phyloP scores from a whole-genome alignment of 1,140 invertebrate genomes.

The Nymphalis io region DNA sequence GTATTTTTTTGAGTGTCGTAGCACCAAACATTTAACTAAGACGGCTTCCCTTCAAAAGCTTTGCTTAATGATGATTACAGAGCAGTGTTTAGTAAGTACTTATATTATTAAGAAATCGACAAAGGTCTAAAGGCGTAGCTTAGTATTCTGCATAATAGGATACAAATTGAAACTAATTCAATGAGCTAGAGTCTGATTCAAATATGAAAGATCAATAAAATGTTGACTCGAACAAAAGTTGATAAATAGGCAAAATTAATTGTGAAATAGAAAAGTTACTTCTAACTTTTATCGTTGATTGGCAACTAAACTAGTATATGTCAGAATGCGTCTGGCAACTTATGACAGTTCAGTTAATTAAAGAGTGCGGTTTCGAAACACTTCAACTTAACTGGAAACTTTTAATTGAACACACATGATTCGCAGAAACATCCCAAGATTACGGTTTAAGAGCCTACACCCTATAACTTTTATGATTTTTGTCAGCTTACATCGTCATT shows the following conservation, averaged over 20 bases:
- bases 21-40: too few relatives aligned
- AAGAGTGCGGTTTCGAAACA: conserved; percentile 21
- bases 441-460: background rate
- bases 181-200: background rate
- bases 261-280: conserved; percentile 7
- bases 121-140: conserved; percentile 17
- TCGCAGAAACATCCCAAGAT: conserved; percentile 35
- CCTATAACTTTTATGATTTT: background rate
- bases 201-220: background rate
- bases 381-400: conserved; percentile 29
- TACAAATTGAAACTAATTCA: conserved; percentile 27
- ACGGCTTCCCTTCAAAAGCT: too few relatives aligned
- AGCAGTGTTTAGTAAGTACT: too few relatives aligned
- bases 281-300: conserved; percentile 13
- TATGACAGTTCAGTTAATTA: conserved; percentile 24
- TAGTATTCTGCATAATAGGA: conserved; percentile 30
- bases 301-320: conserved; percentile 29
- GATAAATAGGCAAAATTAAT: background rate
- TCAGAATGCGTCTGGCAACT: conserved; percentile 18
- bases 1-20: too few relatives aligned
- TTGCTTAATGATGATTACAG: too few relatives aligned
- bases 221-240: background rate
- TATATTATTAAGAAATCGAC: too few relatives aligned
- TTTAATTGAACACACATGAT: conserved; percentile 66
- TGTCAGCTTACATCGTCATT: background rate